Conservation (phyloP, 2,113 vertebrate species). For the Peromyscus leucopus region DNA sequence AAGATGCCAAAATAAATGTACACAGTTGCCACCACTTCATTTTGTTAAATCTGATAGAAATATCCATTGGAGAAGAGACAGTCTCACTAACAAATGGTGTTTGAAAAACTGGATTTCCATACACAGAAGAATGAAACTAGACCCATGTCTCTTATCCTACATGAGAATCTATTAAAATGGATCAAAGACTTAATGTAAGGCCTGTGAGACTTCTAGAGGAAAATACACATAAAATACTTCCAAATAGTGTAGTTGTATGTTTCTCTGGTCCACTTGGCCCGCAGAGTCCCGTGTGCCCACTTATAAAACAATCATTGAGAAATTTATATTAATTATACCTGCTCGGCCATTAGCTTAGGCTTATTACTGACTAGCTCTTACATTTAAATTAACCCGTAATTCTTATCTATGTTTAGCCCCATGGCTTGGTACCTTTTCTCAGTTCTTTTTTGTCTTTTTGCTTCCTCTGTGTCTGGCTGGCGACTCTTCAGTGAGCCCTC, state of each 20-base stretch:
- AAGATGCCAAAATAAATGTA: not conserved
- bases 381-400: no score
- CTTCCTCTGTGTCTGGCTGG: no score
- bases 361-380: no score
- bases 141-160: not conserved
- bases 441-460: no score
- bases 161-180: not conserved
- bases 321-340: no score
- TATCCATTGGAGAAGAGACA: not conserved
- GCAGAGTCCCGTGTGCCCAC: no score
- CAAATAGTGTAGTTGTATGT: not conserved
- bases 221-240: not conserved
- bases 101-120: not conserved
- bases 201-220: not conserved
- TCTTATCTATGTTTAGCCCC: no score
- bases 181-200: not conserved
- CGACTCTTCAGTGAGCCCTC: no score
- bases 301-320: no score
- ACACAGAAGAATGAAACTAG: not conserved
- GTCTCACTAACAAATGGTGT: not conserved
- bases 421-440: no score
- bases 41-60: not conserved
- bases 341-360: no score
- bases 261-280: no score
- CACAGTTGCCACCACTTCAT: not conserved